A percentile compares a stretch with the other conserved stretches of the same genome.
Evolutionary conservation across 1,140 invertebrate genomes (phyloP).

Genomic region (Condylostylus longicornis): DNA sequence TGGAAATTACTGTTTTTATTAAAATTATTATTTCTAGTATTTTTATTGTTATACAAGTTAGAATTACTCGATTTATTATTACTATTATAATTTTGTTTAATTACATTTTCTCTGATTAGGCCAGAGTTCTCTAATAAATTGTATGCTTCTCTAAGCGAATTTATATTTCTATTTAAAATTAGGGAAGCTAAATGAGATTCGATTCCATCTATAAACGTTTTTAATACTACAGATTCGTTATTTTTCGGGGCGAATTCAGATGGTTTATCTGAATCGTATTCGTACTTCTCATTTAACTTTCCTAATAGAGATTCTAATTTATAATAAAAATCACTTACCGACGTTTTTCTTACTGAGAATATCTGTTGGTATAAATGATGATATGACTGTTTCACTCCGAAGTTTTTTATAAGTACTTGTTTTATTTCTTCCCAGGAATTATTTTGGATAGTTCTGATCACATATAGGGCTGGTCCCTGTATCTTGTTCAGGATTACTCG

Average conservation of each 20-base stretch:
- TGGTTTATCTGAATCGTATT: conserved; percentile 8
- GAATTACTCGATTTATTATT: too few species aligned
- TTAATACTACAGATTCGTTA: conserved; percentile 7
- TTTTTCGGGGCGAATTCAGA: conserved; percentile 7
- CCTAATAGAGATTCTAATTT: conserved; percentile 1
- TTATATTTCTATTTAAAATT: conserved; percentile 7
- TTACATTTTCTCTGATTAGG: too few species aligned
- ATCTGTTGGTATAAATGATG: conserved; percentile 3
- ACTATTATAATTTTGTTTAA: too few species aligned
- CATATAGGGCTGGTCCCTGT: conserved; percentile 9
- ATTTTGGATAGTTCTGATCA: conserved; percentile 8
- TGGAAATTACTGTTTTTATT: too few species aligned
- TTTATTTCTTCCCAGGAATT: conserved; percentile 5
- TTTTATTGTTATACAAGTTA: too few species aligned
- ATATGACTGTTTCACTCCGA: conserved; percentile 7
- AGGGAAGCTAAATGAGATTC: conserved; percentile 7
- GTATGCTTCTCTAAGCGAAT: conserved; percentile 8
- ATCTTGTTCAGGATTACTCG: conserved; percentile 10
- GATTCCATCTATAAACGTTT: conserved; percentile 9
- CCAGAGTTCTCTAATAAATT: too few species aligned
- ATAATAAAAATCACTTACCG: conserved; percentile 1
- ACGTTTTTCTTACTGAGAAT: conserved; percentile 1
- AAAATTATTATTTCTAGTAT: too few species aligned
- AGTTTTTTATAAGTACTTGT: conserved; percentile 6
- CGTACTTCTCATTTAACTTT: conserved; percentile 4